Percentiles rank a stretch among this genome's conserved stretches.
Conservation (phyloP, 2,888 invertebrate genomes). For the Polylopha cassiicola region DNA sequence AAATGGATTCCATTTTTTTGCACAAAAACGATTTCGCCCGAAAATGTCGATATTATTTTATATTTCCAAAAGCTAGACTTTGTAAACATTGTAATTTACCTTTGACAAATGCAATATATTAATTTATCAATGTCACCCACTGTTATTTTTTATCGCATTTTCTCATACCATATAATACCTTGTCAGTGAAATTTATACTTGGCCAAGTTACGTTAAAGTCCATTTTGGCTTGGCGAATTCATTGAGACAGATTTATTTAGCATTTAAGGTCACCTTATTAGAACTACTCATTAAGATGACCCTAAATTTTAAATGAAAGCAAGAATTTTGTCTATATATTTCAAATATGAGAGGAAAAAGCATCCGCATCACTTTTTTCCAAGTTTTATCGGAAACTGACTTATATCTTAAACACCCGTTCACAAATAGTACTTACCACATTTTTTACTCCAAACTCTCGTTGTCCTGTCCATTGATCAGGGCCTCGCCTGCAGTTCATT, state of each 20-base stretch:
- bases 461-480: conserved; percentile 19
- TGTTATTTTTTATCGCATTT: conserved; percentile 15
- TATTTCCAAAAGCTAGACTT: conserved; percentile 21
- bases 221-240: no score
- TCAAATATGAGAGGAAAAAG: no score
- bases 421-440: conserved; percentile 30
- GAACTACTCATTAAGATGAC: no score
- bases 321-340: no score
- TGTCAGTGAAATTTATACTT: no score
- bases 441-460: conserved; percentile 12
- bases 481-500: conserved; percentile 45
- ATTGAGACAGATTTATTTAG: no score
- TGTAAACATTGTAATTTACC: conserved; percentile 21
- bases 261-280: no score
- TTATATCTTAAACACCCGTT: conserved; percentile 1
- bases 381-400: conserved; percentile 2
- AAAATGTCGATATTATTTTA: conserved; percentile 21
- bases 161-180: conserved; percentile 1
- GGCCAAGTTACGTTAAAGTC: no score
- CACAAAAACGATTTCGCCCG: conserved; percentile 1
- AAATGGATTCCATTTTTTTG: no score
- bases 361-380: no score
- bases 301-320: no score
- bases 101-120: conserved; percentile 22
- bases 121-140: conserved; percentile 21